phyloP scores from a whole-genome alignment of 2,113 vertebrate genomes.

The Callipepla californica region DNA sequence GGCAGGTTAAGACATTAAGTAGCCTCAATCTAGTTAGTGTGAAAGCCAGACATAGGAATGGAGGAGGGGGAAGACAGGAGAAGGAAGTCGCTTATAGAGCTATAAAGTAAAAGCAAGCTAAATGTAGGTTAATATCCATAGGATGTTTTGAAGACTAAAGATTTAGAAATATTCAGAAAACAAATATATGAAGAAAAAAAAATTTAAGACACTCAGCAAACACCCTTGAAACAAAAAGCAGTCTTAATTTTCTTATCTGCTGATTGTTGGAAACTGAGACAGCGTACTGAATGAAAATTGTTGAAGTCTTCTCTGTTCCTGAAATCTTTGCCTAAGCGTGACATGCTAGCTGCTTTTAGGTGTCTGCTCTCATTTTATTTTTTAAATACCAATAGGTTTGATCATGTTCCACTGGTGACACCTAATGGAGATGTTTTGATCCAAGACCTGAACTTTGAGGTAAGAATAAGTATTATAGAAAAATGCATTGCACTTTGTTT shows the following conservation, averaged over 20 bases:
- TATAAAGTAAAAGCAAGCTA: neutral
- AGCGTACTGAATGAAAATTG: neutral
- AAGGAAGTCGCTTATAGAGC: neutral
- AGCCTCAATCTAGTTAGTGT: neutral
- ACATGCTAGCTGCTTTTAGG: neutral
- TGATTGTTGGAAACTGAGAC: neutral
- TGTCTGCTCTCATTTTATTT: neutral
- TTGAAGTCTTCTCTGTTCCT: neutral
- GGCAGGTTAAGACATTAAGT: neutral
- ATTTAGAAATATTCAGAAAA: neutral
- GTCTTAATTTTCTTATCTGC: neutral
- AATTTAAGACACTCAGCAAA: neutral
- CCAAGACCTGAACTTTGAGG: slow-evolving; percentile 93
- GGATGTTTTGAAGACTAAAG: neutral
- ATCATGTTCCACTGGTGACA: slow-evolving; percentile 92
- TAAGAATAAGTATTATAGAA: slow-evolving; percentile 60
- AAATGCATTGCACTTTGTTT: neutral
- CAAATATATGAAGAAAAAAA: neutral
- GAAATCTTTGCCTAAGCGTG: neutral
- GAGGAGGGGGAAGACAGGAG: neutral
- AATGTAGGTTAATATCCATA: neutral
- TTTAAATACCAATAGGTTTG: slow-evolving; percentile 84
- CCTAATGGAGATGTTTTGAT: slow-evolving; percentile 98
- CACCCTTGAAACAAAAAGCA: neutral
- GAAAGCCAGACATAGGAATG: neutral